These are phyloP conservation scores for Anomalospiza imberbis DNA, from an alignment of 2,797 vertebrate species.

Conservation along the genomic window DNA sequence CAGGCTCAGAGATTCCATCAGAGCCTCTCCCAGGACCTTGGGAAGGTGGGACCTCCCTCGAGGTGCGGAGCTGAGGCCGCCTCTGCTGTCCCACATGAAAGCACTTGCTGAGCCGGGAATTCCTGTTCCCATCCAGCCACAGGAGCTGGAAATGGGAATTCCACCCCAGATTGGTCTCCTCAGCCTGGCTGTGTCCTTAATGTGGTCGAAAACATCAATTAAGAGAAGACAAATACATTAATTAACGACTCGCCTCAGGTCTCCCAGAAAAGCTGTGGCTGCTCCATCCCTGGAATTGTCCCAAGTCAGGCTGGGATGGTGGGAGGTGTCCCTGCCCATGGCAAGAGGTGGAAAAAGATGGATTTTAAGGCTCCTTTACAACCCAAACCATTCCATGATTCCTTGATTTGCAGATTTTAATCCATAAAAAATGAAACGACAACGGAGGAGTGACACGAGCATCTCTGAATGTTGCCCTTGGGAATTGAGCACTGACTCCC, in stretches of 20 bases:
- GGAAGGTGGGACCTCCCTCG: not conserved
- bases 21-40: not conserved
- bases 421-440: fast-evolving
- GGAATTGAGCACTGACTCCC: fast-evolving
- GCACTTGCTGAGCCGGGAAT: not conserved
- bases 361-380: not conserved
- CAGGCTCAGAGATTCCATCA: not conserved
- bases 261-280: not conserved
- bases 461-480: fast-evolving
- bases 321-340: not conserved
- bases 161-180: not conserved
- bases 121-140: not conserved
- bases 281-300: not conserved
- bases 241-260: not conserved
- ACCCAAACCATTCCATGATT: not conserved
- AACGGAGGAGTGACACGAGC: fast-evolving
- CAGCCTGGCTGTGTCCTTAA: fast-evolving
- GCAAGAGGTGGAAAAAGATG: not conserved
- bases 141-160: not conserved
- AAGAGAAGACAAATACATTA: not conserved
- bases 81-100: not conserved
- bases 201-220: fast-evolving
- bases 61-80: not conserved
- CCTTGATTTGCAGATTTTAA: fast-evolving
- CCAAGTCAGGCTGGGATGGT: not conserved